Conservation (phyloP, 2,797 vertebrate genomes). For the Coilia nasus region DNA sequence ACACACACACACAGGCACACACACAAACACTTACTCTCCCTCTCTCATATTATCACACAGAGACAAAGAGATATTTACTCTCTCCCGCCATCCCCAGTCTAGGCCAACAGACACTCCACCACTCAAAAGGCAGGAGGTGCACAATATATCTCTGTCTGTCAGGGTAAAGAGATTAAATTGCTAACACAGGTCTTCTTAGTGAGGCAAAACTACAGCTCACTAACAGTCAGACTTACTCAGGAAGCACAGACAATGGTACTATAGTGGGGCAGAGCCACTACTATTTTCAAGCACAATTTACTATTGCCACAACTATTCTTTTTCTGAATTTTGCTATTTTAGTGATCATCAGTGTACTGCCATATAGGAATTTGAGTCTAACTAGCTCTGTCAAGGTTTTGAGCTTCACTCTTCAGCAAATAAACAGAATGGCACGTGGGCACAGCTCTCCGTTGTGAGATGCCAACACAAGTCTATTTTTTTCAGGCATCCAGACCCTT, state of each 20-base stretch:
- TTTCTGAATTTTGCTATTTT: neutral
- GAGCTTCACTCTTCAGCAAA: neutral
- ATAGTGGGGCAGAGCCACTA: neutral
- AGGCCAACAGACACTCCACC: neutral
- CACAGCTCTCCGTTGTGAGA: neutral
- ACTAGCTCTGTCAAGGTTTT: neutral
- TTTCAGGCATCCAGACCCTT: neutral
- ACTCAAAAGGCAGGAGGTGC: neutral
- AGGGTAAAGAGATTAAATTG: neutral
- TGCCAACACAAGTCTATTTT: neutral
- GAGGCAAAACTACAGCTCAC: neutral
- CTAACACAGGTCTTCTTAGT: neutral
- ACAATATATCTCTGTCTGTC: neutral
- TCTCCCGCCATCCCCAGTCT: neutral
- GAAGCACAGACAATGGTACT: neutral
- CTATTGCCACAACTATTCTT: neutral
- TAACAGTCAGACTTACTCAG: neutral
- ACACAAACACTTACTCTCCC: neutral
- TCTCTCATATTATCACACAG: neutral
- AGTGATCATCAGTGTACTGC: neutral
- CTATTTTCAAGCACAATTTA: slow-evolving; percentile 1
- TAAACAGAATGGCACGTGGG: slow-evolving; percentile 9
- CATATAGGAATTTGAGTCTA: neutral
- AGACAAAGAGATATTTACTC: neutral
- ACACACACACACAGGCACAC: neutral